Base-by-base conservation (phyloP, 2,797 vertebrate genomes). In the Rhyacichthys aspro region DNA sequence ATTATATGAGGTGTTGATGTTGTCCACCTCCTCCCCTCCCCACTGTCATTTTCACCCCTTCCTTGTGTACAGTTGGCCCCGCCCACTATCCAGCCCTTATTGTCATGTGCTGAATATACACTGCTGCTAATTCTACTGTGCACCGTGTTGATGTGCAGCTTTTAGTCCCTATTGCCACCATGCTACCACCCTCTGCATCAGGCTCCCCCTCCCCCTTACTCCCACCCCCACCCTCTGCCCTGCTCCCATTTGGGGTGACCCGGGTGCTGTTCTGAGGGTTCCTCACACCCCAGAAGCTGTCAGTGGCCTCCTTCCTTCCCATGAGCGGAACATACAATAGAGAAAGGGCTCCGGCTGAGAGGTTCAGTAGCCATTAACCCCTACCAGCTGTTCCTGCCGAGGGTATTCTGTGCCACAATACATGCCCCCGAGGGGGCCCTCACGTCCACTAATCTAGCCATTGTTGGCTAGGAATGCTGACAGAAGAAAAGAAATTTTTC, bases 391-490 rank as follows among this genome's bases (percentile, higher is more conserved):
- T 97, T 99, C 95, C 95, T 96, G 94, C 96, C 93, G 94, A 95
- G 96, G 95, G 95, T 95, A 96, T 96, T 98, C 95, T 96, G 96
- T 95, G 94, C 92, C 94, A 98, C 96, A 98, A 99, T 99, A 93
- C 95, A 89, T 94, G 96, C 95, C 97, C 95, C 95, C 91, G 94
- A 94, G 95, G 96, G 96, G 88, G 96, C 96, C 97, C 95, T 98
- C 95, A 96, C 96, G 94, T 97, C 95, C 96, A 95, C 97, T 99
- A 99, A 99, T 99, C 97, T 98, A 99, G 96, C 95, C 96, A 98
- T 99, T 99, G 97, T 99, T 97, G 94, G 93, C 83, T 89, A 96
- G 97, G 96, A 98, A 99, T 98, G 97, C 97, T 98, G 97, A 98
- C 96, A 98, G 97, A 94, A 98, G 96, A 98, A 98, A 98, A 98